Conservation (phyloP, 2,113 vertebrate genomes). For the Smithornis capensis region DNA sequence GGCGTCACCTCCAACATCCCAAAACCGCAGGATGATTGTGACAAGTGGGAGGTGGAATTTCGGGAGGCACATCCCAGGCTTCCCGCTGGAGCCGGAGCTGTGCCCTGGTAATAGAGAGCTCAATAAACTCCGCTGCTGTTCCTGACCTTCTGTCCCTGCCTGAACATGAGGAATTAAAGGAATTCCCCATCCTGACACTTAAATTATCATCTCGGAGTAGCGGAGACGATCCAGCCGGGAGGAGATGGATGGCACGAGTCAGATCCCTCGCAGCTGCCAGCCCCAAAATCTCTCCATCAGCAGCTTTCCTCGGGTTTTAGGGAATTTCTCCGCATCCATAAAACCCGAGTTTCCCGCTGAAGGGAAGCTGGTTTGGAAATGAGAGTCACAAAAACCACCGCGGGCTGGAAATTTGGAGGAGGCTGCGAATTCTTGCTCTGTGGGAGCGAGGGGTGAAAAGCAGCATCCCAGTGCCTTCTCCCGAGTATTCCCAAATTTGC, state of each 20-base stretch:
- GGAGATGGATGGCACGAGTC: not conserved
- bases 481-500: not conserved
- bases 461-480: fast-evolving
- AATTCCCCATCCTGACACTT: not conserved
- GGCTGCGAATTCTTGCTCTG: not conserved
- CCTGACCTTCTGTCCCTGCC: not conserved
- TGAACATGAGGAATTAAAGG: not conserved
- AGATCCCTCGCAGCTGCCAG: not conserved
- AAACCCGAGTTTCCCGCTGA: not conserved
- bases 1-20: not conserved
- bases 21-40: not conserved
- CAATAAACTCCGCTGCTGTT: not conserved
- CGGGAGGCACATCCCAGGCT: not conserved
- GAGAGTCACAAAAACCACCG: fast-evolving
- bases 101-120: not conserved
- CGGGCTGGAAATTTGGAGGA: not conserved
- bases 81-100: fast-evolving
- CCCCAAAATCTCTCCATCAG: not conserved
- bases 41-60: not conserved
- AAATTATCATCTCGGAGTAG: not conserved
- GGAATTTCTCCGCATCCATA: not conserved
- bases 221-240: not conserved
- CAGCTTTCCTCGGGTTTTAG: not conserved
- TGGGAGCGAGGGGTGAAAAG: not conserved
- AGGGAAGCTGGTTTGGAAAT: not conserved